Evolutionary conservation across 2,888 invertebrate species (phyloP).

Genomic region (Ophion ellenae): DNA sequence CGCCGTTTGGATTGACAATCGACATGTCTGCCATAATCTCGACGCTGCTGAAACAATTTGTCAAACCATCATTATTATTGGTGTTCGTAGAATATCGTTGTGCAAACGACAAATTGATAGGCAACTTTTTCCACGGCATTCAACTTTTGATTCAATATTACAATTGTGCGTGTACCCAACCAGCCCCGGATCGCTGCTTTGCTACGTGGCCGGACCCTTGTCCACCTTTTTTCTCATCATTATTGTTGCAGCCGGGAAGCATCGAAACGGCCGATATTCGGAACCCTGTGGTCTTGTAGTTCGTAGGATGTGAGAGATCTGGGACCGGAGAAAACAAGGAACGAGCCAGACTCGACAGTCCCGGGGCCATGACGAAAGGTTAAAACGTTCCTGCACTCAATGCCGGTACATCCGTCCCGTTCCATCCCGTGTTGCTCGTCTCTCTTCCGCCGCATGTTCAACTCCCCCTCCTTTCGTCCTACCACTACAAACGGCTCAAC

Average conservation of each 20-base stretch:
- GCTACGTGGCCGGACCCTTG: not conserved
- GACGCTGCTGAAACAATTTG: not conserved
- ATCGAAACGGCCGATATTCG: not conserved
- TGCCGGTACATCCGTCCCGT: conserved; percentile 58
- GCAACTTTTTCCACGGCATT: not conserved
- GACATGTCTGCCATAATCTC: not conserved
- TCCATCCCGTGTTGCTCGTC: conserved; percentile 26
- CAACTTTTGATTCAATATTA: not conserved
- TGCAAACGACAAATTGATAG: not conserved
- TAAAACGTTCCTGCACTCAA: conserved; percentile 39
- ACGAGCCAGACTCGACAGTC: not conserved
- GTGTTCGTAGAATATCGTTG: not conserved
- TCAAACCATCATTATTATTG: not conserved
- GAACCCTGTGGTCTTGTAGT: not conserved
- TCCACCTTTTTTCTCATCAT: not conserved
- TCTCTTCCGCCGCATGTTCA: conserved; percentile 52
- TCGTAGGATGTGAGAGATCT: not conserved
- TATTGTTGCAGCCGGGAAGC: not conserved
- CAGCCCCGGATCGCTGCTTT: too few relatives aligned
- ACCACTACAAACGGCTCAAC: conserved; percentile 13
- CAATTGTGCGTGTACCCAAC: not conserved
- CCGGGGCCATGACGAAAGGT: conserved; percentile 8
- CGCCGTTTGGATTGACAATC: not conserved
- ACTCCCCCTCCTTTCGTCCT: conserved; percentile 24
- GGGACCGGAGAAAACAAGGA: not conserved